Percentiles rank a stretch among this genome's conserved stretches.
phyloP scores from a whole-genome alignment of 2,888 invertebrate genomes.

The Nymphalis polychloros region DNA sequence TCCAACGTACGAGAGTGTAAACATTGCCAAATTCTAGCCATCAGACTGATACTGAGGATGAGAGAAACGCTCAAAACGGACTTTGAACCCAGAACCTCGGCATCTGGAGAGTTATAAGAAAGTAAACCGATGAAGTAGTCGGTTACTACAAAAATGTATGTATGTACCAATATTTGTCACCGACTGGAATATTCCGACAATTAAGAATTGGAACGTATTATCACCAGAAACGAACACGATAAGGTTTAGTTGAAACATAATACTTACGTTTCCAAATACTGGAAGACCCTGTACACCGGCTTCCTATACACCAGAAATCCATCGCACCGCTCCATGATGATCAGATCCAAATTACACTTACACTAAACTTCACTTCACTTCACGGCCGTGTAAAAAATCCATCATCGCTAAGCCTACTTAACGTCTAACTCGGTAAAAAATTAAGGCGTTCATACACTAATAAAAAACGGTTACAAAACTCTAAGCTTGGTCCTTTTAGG shows the following conservation, averaged over 20 bases:
- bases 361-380: constrained; percentile 36
- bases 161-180: too few relatives aligned
- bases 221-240: too few relatives aligned
- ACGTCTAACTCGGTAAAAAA: constrained; percentile 57
- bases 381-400: constrained; percentile 40
- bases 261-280: constrained; percentile 92
- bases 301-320: constrained; percentile 90
- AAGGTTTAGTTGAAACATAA: neutral
- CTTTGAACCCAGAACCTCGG: too few relatives aligned
- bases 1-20: too few relatives aligned
- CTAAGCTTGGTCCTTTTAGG: constrained; percentile 75
- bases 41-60: too few relatives aligned
- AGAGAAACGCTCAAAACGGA: too few relatives aligned
- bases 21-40: too few relatives aligned
- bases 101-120: too few relatives aligned
- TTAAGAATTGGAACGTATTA: too few relatives aligned
- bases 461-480: constrained; percentile 62
- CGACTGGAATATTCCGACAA: too few relatives aligned
- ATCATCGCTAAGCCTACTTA: constrained; percentile 48
- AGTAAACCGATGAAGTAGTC: too few relatives aligned
- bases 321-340: constrained; percentile 88
- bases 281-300: constrained; percentile 90
- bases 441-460: constrained; percentile 68
- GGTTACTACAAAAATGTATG: too few relatives aligned
- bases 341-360: constrained; percentile 40